Evolutionary conservation across 1,140 invertebrate species (phyloP).

Genomic region (Neuroterus valhalla): DNA sequence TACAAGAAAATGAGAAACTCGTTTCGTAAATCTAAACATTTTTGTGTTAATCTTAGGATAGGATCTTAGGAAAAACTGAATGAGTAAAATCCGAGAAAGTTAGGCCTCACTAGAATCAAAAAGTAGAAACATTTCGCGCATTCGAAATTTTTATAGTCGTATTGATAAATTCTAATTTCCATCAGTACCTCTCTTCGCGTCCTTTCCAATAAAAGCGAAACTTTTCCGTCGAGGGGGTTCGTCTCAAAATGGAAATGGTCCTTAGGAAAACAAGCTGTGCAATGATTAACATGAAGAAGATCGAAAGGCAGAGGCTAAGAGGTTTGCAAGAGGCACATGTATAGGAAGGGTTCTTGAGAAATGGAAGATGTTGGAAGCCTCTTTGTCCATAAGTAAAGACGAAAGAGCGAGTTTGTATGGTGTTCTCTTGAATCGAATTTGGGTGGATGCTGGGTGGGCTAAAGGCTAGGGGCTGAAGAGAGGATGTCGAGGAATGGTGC

Average conservation of each 20-base stretch:
- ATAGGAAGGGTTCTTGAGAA: constrained; percentile 24
- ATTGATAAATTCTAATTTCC: neutral
- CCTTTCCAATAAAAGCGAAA: neutral
- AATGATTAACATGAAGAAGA: constrained; percentile 27
- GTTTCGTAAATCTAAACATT: too few species aligned
- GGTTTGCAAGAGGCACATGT: constrained; percentile 2
- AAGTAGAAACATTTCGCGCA: too few species aligned
- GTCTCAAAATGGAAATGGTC: constrained; percentile 17
- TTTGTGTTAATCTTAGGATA: too few species aligned
- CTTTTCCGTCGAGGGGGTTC: neutral
- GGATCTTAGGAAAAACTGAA: too few species aligned
- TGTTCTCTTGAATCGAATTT: constrained; percentile 11
- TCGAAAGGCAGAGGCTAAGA: constrained; percentile 23
- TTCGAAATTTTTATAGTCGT: too few species aligned
- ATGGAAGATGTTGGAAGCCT: constrained; percentile 16
- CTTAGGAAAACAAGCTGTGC: constrained; percentile 25
- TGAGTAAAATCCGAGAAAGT: too few species aligned
- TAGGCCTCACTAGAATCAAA: too few species aligned
- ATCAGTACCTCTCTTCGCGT: neutral
- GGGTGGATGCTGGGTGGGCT: neutral
- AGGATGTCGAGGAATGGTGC: constrained; percentile 45
- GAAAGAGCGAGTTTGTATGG: constrained; percentile 14
- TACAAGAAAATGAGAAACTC: too few species aligned
- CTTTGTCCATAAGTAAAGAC: constrained; percentile 37
- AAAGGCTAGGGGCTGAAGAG: constrained; percentile 30